Percentiles rank a stretch among this genome's conserved stretches.
phyloP scores from a whole-genome alignment of 2,113 vertebrate species.

The Lepidothrix coronata region DNA sequence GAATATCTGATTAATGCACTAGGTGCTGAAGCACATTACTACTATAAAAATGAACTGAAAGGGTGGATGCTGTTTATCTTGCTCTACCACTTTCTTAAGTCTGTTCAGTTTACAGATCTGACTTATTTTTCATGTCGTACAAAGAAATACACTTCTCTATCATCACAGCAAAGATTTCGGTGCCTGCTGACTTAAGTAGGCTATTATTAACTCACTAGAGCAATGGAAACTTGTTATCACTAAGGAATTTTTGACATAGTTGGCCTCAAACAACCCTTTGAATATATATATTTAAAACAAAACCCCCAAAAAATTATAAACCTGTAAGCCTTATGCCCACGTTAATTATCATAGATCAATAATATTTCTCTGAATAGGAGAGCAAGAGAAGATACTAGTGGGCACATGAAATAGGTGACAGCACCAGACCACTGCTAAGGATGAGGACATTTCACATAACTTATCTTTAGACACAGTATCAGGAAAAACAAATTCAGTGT shows the following conservation, averaged over 20 bases:
- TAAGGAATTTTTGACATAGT: conserved; percentile 14
- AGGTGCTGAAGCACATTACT: background rate
- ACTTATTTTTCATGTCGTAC: background rate
- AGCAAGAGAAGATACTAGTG: background rate
- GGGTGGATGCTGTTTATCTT: conserved; percentile 12
- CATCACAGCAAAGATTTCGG: background rate
- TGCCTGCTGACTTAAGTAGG: background rate
- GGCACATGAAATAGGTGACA: background rate
- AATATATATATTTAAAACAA: background rate
- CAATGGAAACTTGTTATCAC: conserved; percentile 46
- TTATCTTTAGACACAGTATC: background rate
- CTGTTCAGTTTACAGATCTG: conserved; percentile 2
- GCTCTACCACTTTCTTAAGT: conserved; percentile 23
- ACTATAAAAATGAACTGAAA: background rate
- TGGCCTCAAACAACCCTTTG: background rate
- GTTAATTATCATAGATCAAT: background rate
- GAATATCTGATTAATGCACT: background rate
- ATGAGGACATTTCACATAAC: background rate
- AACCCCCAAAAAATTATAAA: too few relatives aligned
- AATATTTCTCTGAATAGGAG: background rate
- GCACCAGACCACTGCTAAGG: background rate
- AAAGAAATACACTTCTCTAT: background rate
- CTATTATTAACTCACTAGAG: conserved; percentile 53
- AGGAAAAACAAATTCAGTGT: background rate
- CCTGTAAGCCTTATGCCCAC: background rate